Evolutionary conservation across 1,140 invertebrate genomes (phyloP), one percentile per base, ranked within the genome.

Genomic region (Ostrea edulis): DNA sequence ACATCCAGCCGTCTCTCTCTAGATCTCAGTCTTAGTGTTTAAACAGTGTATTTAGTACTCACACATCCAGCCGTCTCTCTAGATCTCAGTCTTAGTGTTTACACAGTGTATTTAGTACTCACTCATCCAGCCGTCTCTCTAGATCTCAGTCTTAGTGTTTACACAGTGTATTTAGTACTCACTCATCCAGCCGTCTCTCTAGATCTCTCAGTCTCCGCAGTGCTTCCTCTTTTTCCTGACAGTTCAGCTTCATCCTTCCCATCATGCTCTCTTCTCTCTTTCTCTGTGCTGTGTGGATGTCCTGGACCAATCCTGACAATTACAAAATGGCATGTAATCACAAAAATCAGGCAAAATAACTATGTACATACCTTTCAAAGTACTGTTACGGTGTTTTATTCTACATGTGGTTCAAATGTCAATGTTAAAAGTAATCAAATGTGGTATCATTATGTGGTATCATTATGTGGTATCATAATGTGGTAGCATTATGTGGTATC

Each of bases 211-310:
- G 58, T 51, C 88, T 82, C 25, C 82, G 51, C 55, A 90, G 35
- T 0, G 88, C 85, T 51, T 92, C 90, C 35, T 91, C 90, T 62
- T 89, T 86, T 25, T 92, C 91, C 68, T 90, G 87, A 77, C 89
- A 90, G 53, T 90, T 89, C 52, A 89, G 53, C 83, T 89, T 89
- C 44, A 92, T 81, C 58, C 91, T 89, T 1, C 88, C 85, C 85
- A 90, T 85, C 71, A 90, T 89, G 20, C 89, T 88, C 51, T 90
- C 90, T 51, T 92, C 91, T 29, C 89, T 85, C 81, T 87, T 68
- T 62, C 87, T 88, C 81, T 92, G 91, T 20, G 91, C 90, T 14
- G 58, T 29, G 44, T 89, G 90, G 29, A 92, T 86, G 12, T 92
- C 91, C 55, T 92, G 89, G 9, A 92, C 90, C 35, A 92, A 29